Conservation (phyloP, 2,113 vertebrate species). For the Mormyrus iriodes region DNA sequence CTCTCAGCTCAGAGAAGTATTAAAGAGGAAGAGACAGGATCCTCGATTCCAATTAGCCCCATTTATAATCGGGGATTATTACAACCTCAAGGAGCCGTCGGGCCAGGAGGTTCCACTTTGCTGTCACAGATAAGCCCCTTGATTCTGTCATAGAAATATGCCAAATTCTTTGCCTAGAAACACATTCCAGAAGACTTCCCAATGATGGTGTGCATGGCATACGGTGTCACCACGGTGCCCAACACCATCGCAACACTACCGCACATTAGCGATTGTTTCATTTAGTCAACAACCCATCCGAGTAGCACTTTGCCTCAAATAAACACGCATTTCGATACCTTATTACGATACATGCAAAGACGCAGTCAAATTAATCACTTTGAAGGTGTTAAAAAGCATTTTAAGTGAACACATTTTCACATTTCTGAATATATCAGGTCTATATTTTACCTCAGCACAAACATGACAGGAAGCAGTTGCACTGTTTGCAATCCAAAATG, state of each 20-base stretch:
- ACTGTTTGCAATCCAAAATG: not conserved
- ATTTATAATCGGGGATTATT: slow-evolving; percentile 65
- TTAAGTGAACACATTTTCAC: not conserved
- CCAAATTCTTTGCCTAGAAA: not conserved
- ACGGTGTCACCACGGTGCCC: not conserved
- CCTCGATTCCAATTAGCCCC: slow-evolving; percentile 54
- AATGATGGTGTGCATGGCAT: not conserved
- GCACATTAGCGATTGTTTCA: not conserved
- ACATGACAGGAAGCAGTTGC: not conserved
- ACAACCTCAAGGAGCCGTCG: slow-evolving; percentile 39
- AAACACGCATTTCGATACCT: not conserved
- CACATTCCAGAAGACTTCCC: not conserved
- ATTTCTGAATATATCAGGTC: not conserved
- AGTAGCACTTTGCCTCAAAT: not conserved
- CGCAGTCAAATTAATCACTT: not conserved
- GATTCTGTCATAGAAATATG: not conserved
- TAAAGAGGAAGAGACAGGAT: slow-evolving; percentile 58
- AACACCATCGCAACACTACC: not conserved
- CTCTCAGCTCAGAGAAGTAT: slow-evolving; percentile 64
- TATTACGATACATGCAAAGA: not conserved
- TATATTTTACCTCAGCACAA: slow-evolving; percentile 1
- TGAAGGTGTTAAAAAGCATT: not conserved
- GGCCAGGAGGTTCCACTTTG: slow-evolving; percentile 42
- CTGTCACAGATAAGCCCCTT: slow-evolving; percentile 37
- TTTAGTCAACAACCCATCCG: not conserved